A percentile compares a stretch with the other conserved stretches of the same genome.
phyloP scores from a whole-genome alignment of 1,140 invertebrate species.

The Tribolium castaneum region DNA sequence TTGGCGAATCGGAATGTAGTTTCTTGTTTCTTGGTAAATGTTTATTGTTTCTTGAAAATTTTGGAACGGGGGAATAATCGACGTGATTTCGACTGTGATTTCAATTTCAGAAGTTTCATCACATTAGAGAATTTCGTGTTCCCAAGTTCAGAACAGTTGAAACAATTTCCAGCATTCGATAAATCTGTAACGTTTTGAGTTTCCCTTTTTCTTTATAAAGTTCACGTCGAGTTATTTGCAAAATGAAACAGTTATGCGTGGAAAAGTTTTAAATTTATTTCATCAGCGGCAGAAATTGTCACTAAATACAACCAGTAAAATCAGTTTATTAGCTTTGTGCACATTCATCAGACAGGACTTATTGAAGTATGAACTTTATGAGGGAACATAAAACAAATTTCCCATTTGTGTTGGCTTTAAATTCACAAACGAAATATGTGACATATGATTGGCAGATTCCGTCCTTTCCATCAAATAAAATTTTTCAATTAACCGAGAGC shows the following conservation, averaged over 20 bases:
- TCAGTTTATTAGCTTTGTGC: slow-evolving; percentile 19
- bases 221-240: slow-evolving; percentile 21
- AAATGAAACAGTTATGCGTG: slow-evolving; percentile 24
- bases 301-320: slow-evolving; percentile 17
- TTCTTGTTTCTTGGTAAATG: slow-evolving; percentile 2
- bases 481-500: slow-evolving; percentile 1
- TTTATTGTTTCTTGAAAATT: slow-evolving; percentile 5
- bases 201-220: slow-evolving; percentile 28
- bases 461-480: neutral
- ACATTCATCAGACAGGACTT: slow-evolving; percentile 17
- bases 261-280: slow-evolving; percentile 6
- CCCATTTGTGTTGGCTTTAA: neutral
- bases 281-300: neutral
- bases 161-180: slow-evolving; percentile 32
- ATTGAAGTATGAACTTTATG: slow-evolving; percentile 19
- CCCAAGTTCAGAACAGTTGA: slow-evolving; percentile 15
- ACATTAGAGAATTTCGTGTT: slow-evolving; percentile 34
- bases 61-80: slow-evolving; percentile 5
- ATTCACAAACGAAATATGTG: neutral
- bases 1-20: neutral
- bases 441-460: slow-evolving; percentile 4
- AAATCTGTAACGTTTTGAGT: slow-evolving; percentile 22
- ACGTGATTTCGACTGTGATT: slow-evolving; percentile 27
- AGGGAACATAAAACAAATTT: slow-evolving; percentile 17
- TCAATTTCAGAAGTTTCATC: slow-evolving; percentile 28